phyloP scores from a whole-genome alignment of 2,113 vertebrate genomes.

The Psammodynastes pulverulentus region DNA sequence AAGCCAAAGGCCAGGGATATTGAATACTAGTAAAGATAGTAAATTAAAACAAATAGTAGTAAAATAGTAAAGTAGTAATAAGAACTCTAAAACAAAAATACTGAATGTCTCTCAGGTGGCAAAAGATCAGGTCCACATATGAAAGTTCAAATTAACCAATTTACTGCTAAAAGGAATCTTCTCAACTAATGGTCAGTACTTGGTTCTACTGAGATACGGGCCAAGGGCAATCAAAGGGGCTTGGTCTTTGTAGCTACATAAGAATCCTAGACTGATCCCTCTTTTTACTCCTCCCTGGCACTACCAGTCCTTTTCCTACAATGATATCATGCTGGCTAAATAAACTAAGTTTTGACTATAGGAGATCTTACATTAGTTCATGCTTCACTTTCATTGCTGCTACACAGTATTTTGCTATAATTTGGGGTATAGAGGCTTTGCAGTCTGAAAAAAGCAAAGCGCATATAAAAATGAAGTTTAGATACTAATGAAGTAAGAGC shows the following conservation, averaged over 20 bases:
- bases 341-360: neutral
- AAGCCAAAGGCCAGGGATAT: neutral
- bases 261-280: neutral
- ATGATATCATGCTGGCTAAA: neutral
- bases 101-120: neutral
- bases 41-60: neutral
- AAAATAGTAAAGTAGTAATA: neutral
- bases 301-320: neutral
- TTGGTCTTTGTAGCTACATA: no score
- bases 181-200: neutral
- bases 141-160: neutral
- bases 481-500: neutral
- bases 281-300: neutral
- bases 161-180: neutral
- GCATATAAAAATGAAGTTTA: neutral
- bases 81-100: neutral
- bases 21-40: neutral
- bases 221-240: no score
- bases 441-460: neutral
- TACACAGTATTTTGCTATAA: neutral
- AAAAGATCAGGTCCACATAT: neutral
- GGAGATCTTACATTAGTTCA: neutral
- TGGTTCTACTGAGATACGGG: no score
- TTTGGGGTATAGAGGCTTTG: neutral
- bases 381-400: neutral